phyloP scores from a whole-genome alignment of 2,888 invertebrate species.

The Automeris io region DNA sequence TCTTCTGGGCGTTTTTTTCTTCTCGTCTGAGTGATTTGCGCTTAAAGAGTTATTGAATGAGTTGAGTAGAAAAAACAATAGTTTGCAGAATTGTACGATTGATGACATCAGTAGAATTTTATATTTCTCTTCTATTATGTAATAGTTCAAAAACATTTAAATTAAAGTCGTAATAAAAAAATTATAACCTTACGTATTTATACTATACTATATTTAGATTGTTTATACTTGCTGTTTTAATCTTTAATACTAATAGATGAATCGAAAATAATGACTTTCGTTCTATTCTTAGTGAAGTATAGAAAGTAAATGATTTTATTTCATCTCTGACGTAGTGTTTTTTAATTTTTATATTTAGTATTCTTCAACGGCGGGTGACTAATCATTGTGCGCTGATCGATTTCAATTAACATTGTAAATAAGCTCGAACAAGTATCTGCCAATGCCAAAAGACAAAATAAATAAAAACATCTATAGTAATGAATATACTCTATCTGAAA shows the following conservation, averaged over 20 bases:
- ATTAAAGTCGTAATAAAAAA: neutral
- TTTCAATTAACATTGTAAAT: no score
- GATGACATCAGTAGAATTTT: neutral
- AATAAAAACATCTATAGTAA: no score
- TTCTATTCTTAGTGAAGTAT: neutral
- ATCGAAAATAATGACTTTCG: neutral
- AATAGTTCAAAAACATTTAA: neutral
- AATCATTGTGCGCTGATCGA: no score
- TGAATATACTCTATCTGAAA: no score
- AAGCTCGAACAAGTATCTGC: no score
- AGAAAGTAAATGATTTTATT: conserved; percentile 1
- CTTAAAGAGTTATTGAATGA: no score
- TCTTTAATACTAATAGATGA: neutral
- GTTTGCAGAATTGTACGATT: neutral
- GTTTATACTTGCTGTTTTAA: neutral
- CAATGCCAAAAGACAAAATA: no score
- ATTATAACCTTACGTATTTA: no score
- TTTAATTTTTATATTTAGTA: conserved; percentile 13
- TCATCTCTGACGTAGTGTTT: neutral
- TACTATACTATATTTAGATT: no score
- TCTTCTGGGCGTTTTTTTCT: no score
- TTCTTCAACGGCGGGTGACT: neutral
- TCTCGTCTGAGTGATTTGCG: no score
- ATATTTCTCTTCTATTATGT: neutral
- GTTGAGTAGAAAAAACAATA: no score